Evolutionary conservation across 1,140 invertebrate species (phyloP), one percentile per base, ranked within the genome.

Genomic region (Monomorium pharaonis): DNA sequence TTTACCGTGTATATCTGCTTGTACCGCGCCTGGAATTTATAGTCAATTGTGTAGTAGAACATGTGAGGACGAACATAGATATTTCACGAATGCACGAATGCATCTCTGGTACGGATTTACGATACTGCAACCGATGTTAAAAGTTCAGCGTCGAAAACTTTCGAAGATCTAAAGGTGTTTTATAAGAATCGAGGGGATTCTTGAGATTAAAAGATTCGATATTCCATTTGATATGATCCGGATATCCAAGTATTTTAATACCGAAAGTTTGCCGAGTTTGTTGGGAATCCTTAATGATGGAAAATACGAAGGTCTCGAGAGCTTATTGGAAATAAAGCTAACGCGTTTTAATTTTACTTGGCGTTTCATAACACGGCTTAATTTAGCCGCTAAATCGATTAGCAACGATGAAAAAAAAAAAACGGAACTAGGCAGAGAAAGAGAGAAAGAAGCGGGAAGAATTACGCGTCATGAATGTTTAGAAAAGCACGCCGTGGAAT

Each of bases 401-500:
- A 72, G 42, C 30, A 75, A 58, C 18, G 76, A 24, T 12, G 65
- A 63, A 77, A 85, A 77, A 72, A 63, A 77, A 85, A 77, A 72
- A 60, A 47, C 62, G n/a, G 30, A 86, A 30, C 63, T 14, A 33
- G 7, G 21, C 24, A 49, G 77, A 87, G 86, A 88, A 78, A 88
- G 14, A 4, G 90, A 90, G 75, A 90, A 88, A 84, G 86, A 83
- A 56, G 51, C 58, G 49, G 51, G 30, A 24, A 51, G 30, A 47
- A 89, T 90, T 89, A 88, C 86, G 86, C 86, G 72, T 37, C 56
- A 49, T 65, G 76, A 21, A 63, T 91, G 49, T 85, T 49, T 88
- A 80, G 75, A 88, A 86, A 87, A 88, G 70, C 56, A 44, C 74
- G 63, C 18, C 80, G 72, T 76, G 37, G 85, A 92, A 92, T 91